Evolutionary conservation across 2,888 invertebrate species (phyloP).

Genomic region (Habroteleia sp.): DNA sequence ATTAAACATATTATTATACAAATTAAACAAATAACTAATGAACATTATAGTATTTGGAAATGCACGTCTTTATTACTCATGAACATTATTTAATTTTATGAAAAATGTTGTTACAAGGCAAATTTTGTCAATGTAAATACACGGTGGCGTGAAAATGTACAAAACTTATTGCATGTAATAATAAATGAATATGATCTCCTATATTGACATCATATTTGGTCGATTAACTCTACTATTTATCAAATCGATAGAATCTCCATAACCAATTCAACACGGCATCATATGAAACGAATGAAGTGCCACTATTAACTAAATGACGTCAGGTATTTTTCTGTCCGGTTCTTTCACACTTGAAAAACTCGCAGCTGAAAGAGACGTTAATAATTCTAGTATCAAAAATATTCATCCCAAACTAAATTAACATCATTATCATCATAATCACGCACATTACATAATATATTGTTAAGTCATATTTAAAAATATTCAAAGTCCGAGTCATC

Average conservation of each 20-base stretch:
- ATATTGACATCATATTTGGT: constrained; percentile 33
- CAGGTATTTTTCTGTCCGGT: constrained; percentile 44
- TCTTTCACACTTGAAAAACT: constrained; percentile 38
- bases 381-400: constrained; percentile 23
- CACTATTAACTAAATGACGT: constrained; percentile 49
- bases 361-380: constrained; percentile 32
- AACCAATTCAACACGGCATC: constrained; percentile 25
- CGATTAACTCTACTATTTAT: constrained; percentile 42
- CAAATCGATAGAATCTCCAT: constrained; percentile 51
- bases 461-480: constrained; percentile 3
- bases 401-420: constrained; percentile 22
- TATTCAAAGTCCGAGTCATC: not conserved
- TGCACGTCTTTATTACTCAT: too few species aligned
- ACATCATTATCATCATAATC: constrained; percentile 18
- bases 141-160: too few species aligned
- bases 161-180: not conserved
- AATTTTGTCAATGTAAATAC: too few species aligned
- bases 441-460: constrained; percentile 10
- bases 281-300: constrained; percentile 37
- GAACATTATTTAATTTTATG: too few species aligned
- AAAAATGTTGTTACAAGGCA: too few species aligned
- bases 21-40: too few species aligned
- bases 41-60: too few species aligned
- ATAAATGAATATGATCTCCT: constrained; percentile 21
- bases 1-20: too few species aligned